Evolutionary conservation across 2,113 vertebrate species (phyloP).

Genomic region (Trematomus loennbergii): DNA sequence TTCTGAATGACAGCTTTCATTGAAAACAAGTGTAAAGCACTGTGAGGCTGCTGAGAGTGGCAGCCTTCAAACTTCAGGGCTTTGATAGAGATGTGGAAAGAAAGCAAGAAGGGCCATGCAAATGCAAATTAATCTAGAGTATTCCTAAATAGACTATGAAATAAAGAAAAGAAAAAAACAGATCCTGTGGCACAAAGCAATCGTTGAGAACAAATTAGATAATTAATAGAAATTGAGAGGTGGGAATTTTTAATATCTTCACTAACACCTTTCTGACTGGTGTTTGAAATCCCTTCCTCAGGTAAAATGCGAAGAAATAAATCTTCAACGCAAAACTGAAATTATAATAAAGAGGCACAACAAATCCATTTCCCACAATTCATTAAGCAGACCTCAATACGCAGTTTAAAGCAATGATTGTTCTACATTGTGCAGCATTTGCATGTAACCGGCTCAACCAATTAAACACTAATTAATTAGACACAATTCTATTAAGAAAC

Average conservation of each 20-base stretch:
- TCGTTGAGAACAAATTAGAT: constrained; percentile 63
- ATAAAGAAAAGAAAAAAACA: constrained; percentile 57
- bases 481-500: constrained; percentile 88
- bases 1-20: constrained; percentile 32
- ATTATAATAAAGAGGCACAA: constrained; percentile 58
- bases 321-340: constrained; percentile 19
- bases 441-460: constrained; percentile 84
- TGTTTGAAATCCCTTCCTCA: constrained; percentile 28
- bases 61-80: constrained; percentile 51
- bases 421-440: constrained; percentile 80
- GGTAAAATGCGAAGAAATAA: constrained; percentile 1
- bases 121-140: constrained; percentile 55
- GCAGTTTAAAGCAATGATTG: constrained; percentile 76
- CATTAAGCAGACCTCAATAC: constrained; percentile 67
- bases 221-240: constrained; percentile 55
- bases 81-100: constrained; percentile 65
- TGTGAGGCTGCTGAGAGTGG: constrained; percentile 16
- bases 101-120: constrained; percentile 62
- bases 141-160: constrained; percentile 66
- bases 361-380: constrained; percentile 57
- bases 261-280: constrained; percentile 1
- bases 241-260: neutral
- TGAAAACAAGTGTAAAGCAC: constrained; percentile 12
- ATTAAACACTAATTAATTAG: constrained; percentile 89
- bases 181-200: constrained; percentile 58